These are phyloP conservation scores for Syngnathus typhle DNA, from an alignment of 2,113 vertebrate genomes.

Conservation along the genomic window DNA sequence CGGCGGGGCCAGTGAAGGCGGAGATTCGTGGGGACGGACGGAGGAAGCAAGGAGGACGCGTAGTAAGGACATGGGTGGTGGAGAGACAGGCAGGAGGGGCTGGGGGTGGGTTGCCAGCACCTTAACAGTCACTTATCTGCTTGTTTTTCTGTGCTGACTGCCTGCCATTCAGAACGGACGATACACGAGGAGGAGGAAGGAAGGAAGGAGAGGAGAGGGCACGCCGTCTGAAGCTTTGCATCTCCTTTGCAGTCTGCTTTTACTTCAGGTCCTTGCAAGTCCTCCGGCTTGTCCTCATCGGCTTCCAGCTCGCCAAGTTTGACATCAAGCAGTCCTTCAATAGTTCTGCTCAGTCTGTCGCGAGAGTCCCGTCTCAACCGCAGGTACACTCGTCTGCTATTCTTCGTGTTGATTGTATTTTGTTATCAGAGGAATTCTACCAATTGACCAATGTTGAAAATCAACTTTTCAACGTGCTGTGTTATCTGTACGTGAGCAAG, in stretches of 20 bases:
- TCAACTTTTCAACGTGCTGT: no score
- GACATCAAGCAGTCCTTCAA: constrained; percentile 28
- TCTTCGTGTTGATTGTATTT: not conserved
- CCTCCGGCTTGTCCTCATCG: constrained; percentile 44
- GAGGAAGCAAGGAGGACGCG: constrained; percentile 25
- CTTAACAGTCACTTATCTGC: constrained; percentile 57
- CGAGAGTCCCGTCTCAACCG: constrained; percentile 36
- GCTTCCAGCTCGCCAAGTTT: constrained; percentile 36
- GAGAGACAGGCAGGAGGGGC: constrained; percentile 26
- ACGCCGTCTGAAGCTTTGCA: constrained; percentile 17
- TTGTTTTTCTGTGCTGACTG: constrained; percentile 40
- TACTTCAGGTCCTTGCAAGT: constrained; percentile 1
- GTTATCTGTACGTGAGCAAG: constrained; percentile 1
- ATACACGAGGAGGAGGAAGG: constrained; percentile 2
- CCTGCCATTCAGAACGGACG: constrained; percentile 30
- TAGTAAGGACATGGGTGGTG: constrained; percentile 11
- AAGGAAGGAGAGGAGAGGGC: not conserved
- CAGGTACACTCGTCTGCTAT: constrained; percentile 23
- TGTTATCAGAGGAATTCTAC: no score
- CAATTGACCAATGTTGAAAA: no score
- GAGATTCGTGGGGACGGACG: constrained; percentile 44
- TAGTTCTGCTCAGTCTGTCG: constrained; percentile 48
- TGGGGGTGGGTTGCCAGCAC: constrained; percentile 55
- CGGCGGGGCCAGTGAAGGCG: constrained; percentile 39
- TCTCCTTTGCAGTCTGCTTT: constrained; percentile 14